These are phyloP conservation scores for Phyllotis vaccarum DNA, from an alignment of 2,797 vertebrate genomes.

Conservation along the genomic window DNA sequence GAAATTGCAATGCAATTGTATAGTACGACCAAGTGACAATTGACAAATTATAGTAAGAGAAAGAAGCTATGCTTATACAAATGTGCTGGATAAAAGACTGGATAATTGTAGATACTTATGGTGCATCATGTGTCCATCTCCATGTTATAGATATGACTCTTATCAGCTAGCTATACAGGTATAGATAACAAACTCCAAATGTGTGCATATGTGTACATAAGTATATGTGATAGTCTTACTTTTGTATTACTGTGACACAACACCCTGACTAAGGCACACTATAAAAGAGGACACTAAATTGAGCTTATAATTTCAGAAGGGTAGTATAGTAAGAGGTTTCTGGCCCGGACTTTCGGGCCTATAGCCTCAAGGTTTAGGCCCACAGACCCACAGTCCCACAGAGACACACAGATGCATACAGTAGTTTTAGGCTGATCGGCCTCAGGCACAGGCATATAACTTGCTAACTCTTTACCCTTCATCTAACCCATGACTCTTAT, in stretches of 20 bases:
- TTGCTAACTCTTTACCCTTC: too few relatives aligned
- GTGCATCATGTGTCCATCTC: neutral
- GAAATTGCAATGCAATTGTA: conserved; percentile 16
- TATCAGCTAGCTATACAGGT: neutral
- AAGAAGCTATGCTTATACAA: conserved; percentile 17
- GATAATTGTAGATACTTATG: neutral
- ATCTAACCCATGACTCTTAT: too few relatives aligned
- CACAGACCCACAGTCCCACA: too few relatives aligned
- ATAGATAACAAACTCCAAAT: neutral
- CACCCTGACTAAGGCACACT: neutral
- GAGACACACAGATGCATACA: too few relatives aligned
- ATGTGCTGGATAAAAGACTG: neutral
- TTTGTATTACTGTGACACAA: neutral
- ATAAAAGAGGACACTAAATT: neutral
- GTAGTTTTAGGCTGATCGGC: too few relatives aligned
- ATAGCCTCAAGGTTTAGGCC: too few relatives aligned
- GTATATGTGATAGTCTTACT: neutral
- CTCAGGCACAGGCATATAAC: too few relatives aligned
- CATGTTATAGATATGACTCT: neutral
- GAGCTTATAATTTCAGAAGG: neutral
- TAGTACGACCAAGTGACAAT: conserved; percentile 32
- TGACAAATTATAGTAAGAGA: conserved; percentile 15
- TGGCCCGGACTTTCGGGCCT: too few relatives aligned
- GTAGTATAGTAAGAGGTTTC: too few relatives aligned
- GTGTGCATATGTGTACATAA: neutral